Percentiles rank a stretch among this genome's conserved stretches.
Evolutionary conservation across 64 coral and sea anemone genomes (phyloP).

Genomic region (Montipora efflorescens): DNA sequence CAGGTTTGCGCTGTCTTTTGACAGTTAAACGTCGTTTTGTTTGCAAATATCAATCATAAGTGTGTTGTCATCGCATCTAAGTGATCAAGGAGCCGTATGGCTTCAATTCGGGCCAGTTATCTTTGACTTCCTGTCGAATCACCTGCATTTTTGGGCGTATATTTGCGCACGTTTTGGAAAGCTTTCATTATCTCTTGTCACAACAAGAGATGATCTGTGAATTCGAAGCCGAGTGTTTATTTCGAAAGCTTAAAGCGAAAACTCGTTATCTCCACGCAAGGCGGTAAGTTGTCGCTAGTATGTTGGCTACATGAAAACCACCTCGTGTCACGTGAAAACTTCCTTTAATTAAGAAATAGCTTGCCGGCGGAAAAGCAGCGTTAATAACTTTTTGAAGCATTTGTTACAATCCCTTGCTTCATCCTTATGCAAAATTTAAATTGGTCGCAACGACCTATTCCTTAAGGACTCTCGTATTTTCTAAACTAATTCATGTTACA

Average conservation of each 20-base stretch:
- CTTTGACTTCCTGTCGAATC: slow-evolving; percentile 8
- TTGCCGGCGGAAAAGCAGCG: too few relatives aligned
- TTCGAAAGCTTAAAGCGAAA: not conserved
- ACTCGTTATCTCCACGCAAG: not conserved
- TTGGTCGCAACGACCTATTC: too few relatives aligned
- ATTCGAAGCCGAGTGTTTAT: not conserved
- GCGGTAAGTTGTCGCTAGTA: not conserved
- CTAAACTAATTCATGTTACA: too few relatives aligned
- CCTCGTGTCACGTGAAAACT: not conserved
- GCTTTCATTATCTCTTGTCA: not conserved
- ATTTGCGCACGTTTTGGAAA: slow-evolving; percentile 33
- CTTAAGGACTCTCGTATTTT: too few relatives aligned
- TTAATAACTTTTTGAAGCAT: too few relatives aligned
- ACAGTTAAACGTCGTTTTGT: not conserved
- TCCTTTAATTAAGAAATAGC: not conserved
- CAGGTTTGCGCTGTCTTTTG: not conserved
- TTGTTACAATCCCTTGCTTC: not conserved
- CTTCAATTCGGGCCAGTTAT: not conserved
- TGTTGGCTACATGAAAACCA: not conserved
- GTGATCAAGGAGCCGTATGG: slow-evolving; percentile 6
- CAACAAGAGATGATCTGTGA: not conserved
- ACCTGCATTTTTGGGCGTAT: not conserved
- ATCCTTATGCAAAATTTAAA: too few relatives aligned
- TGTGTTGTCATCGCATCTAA: slow-evolving; percentile 11
- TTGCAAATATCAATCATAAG: not conserved